phyloP scores from a whole-genome alignment of 2,797 vertebrate species.

The Sebastes iracundus region DNA sequence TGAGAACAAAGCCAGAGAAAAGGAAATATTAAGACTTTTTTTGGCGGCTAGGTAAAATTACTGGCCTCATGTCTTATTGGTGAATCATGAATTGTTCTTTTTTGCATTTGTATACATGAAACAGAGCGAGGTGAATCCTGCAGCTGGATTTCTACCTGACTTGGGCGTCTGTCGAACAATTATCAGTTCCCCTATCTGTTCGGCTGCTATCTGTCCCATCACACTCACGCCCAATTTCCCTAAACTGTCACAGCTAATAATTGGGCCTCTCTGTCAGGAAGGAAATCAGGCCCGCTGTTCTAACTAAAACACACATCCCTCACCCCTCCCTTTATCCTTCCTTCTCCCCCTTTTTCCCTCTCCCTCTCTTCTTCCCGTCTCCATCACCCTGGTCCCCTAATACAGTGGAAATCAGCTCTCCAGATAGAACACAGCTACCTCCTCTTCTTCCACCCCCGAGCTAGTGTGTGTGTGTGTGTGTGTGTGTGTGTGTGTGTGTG shows the following conservation, averaged over 20 bases:
- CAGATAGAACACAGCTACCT: slow-evolving; percentile 51
- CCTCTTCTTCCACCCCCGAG: slow-evolving; percentile 84
- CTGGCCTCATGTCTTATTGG: neutral
- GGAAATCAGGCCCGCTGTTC: slow-evolving; percentile 74
- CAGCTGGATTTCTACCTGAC: slow-evolving; percentile 50
- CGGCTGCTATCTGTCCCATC: slow-evolving; percentile 69
- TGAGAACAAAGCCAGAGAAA: slow-evolving; percentile 16
- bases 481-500: neutral
- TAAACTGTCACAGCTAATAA: slow-evolving; percentile 79
- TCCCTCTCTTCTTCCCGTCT: slow-evolving; percentile 32
- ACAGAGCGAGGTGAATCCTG: slow-evolving; percentile 6
- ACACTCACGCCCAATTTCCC: slow-evolving; percentile 73
- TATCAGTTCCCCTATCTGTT: slow-evolving; percentile 60
- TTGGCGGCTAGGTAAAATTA: neutral
- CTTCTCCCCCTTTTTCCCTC: neutral
- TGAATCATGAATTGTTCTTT: neutral
- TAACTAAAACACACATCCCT: slow-evolving; percentile 65
- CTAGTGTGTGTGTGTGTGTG: slow-evolving; percentile 50
- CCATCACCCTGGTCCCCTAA: slow-evolving; percentile 40
- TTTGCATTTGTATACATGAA: slow-evolving; percentile 16
- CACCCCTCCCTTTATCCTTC: slow-evolving; percentile 45
- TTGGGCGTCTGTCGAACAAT: slow-evolving; percentile 56
- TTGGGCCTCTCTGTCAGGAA: slow-evolving; percentile 77
- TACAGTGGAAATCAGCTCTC: slow-evolving; percentile 62
- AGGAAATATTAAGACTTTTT: neutral